Evolutionary conservation across 2,797 vertebrate species (phyloP), one percentile per base, ranked within the genome.

Genomic region (Spinus olivaceus): DNA sequence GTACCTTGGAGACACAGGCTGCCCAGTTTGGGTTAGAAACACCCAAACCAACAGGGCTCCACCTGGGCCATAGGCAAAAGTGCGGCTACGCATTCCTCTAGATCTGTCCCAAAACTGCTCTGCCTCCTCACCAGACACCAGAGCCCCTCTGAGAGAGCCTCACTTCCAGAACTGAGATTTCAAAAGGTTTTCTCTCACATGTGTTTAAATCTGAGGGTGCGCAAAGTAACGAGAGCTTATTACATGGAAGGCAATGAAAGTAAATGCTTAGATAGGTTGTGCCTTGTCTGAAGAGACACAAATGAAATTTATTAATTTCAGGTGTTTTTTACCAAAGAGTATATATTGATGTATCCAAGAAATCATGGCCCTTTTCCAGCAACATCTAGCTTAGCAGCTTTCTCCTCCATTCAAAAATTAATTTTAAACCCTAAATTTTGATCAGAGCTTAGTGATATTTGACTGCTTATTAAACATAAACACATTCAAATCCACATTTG

Each of bases 141-240:
- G 46, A 71, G 37, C 30, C 1, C 0, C 0, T n/a, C 50, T 21
- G 41, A 59, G 35, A 50, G 16, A 10, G 5, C 0, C 1, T n/a
- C 19, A 54, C 12, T 61, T 69, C 30, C 41, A 88, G 42, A 1
- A 24, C 21, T 8, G 12, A 25, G 21, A n/a, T 53, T 81, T 81
- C 47, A 22, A 63, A 89, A 54, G 9, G 22, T 61, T 77, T 81
- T 93, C 14, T 69, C 27, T 78, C 37, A 17, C 7, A 3, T 27
- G 23, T 15, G 27, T 64, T 92, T 88, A 72, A 89, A 91, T 65
- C 35, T 35, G 32, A 86, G 56, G 13, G 50, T 39, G n/a, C 23
- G 23, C 14, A 56, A 88, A 74, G 47, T 51, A 63, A 51, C 8
- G 46, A 76, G 44, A n/a, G 1, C 12, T 87, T 65, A 51, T 59